Percentiles rank a stretch among this genome's conserved stretches.
phyloP scores from a whole-genome alignment of 2,797 vertebrate genomes.

The Anniella stebbinsi region DNA sequence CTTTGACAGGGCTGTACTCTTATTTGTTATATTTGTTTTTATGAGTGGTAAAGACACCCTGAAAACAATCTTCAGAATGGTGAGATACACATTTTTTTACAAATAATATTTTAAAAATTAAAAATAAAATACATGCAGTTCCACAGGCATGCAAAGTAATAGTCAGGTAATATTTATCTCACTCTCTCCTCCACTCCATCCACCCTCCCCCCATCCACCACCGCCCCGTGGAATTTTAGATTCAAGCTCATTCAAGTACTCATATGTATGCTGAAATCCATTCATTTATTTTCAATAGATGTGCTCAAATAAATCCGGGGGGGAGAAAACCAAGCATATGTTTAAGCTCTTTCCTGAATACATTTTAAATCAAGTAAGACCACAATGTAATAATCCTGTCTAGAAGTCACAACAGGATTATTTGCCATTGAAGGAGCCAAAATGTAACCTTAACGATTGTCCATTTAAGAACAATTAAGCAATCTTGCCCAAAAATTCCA shows the following conservation, averaged over 20 bases:
- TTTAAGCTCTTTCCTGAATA: constrained; percentile 28
- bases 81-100: neutral
- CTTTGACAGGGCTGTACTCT: neutral
- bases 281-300: constrained; percentile 23
- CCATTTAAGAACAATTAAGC: neutral
- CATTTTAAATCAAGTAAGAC: constrained; percentile 7
- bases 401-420: neutral
- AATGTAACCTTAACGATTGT: neutral
- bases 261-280: constrained; percentile 13
- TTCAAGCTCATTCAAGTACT: constrained; percentile 24
- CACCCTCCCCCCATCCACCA: neutral
- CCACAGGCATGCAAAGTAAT: neutral
- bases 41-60: neutral
- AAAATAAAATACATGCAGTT: neutral
- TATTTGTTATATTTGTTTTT: neutral
- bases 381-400: constrained; percentile 6
- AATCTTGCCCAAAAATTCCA: neutral
- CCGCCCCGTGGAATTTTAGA: neutral
- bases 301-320: constrained; percentile 28
- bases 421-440: neutral
- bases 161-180: neutral
- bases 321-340: constrained; percentile 27
- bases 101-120: neutral
- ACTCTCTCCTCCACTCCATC: neutral
- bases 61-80: neutral